phyloP scores from a whole-genome alignment of 2,113 vertebrate genomes.

The Beaufortia kweichowensis region DNA sequence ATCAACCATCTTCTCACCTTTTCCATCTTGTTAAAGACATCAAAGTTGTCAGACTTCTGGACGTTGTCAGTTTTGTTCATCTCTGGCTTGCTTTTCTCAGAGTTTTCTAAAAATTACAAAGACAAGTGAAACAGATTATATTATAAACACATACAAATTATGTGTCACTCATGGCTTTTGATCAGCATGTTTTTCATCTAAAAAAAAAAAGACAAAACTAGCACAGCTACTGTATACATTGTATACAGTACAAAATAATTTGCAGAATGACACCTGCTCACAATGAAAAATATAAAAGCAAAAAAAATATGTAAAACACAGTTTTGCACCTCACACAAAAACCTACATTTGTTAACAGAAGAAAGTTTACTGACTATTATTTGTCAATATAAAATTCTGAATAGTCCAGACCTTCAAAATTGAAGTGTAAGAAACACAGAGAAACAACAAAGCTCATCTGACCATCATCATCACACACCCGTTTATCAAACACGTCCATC shows the following conservation, averaged over 20 bases:
- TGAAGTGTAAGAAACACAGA: too few relatives aligned
- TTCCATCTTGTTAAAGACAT: slow-evolving; percentile 32
- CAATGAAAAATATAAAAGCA: too few relatives aligned
- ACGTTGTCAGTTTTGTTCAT: slow-evolving; percentile 53
- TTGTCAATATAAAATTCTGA: too few relatives aligned
- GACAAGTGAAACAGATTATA: slow-evolving; percentile 2
- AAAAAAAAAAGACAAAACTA: background rate
- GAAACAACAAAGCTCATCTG: too few relatives aligned
- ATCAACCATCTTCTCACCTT: slow-evolving; percentile 39
- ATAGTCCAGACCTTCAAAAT: too few relatives aligned
- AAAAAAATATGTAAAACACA: too few relatives aligned
- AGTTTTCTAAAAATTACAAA: slow-evolving; percentile 55
- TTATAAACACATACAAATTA: background rate
- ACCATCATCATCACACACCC: background rate
- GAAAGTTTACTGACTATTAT: too few relatives aligned
- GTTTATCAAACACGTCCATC: background rate
- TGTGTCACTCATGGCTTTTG: background rate
- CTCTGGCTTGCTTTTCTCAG: slow-evolving; percentile 57
- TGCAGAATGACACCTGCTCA: background rate
- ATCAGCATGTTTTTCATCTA: background rate
- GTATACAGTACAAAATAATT: too few relatives aligned
- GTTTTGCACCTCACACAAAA: background rate
- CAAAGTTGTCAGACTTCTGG: slow-evolving; percentile 47
- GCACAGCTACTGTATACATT: too few relatives aligned
- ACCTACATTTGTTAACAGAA: too few relatives aligned